Conservation (phyloP, 2,113 vertebrate genomes). For the Phalacrocorax aristotelis region DNA sequence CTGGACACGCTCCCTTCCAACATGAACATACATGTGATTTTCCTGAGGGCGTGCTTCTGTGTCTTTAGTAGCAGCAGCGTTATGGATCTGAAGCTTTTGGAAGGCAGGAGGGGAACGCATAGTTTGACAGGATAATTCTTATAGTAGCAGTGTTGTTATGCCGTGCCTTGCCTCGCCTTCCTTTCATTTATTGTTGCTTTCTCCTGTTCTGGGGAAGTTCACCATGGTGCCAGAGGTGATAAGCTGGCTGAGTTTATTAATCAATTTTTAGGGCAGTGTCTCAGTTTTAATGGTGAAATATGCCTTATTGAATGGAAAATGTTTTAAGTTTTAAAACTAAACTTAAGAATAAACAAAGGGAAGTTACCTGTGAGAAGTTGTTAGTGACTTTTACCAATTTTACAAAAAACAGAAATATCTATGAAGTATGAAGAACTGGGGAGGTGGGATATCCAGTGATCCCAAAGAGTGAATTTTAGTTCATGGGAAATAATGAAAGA, state of each 20-base stretch:
- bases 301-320: background rate
- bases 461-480: background rate
- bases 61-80: background rate
- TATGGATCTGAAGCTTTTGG: background rate
- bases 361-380: background rate
- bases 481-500: background rate
- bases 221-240: background rate
- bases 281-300: background rate
- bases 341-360: background rate
- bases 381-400: background rate
- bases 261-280: background rate
- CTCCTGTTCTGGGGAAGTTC: background rate
- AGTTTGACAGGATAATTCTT: background rate
- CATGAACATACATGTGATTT: too few relatives aligned
- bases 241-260: background rate
- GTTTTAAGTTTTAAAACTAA: background rate
- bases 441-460: background rate
- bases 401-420: background rate
- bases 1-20: too few relatives aligned
- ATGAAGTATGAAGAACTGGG: background rate
- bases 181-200: background rate
- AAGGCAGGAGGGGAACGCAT: background rate
- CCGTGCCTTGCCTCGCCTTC: background rate
- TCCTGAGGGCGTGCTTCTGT: too few relatives aligned
- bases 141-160: background rate